These are phyloP conservation scores for Homarus americanus DNA, from an alignment of 1,140 invertebrate species.

Conservation along the genomic window DNA sequence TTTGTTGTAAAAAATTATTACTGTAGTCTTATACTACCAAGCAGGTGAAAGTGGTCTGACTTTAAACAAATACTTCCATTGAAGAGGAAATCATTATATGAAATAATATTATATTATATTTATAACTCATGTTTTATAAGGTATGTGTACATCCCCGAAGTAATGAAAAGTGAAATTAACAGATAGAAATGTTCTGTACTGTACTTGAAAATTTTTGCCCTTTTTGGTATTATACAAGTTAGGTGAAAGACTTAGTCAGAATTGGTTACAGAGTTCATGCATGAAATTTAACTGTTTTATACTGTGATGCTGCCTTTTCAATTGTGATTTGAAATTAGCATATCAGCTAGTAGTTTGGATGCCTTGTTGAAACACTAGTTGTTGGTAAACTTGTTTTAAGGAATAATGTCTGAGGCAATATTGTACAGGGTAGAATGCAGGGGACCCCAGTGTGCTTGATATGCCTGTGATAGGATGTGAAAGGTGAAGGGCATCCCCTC, in stretches of 20 bases:
- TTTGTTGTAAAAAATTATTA: slow-evolving; percentile 14
- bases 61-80: neutral
- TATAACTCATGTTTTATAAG: neutral
- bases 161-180: neutral
- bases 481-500: slow-evolving; percentile 69
- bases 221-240: neutral
- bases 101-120: neutral
- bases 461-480: slow-evolving; percentile 70
- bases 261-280: slow-evolving; percentile 5
- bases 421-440: slow-evolving; percentile 63
- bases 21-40: slow-evolving; percentile 19
- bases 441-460: slow-evolving; percentile 70
- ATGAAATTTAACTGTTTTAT: slow-evolving; percentile 22
- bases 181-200: neutral
- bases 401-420: slow-evolving; percentile 27
- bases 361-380: slow-evolving; percentile 49
- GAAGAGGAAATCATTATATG: slow-evolving; percentile 4
- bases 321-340: slow-evolving; percentile 29
- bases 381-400: slow-evolving; percentile 28
- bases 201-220: neutral
- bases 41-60: slow-evolving; percentile 24
- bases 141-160: no score
- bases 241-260: neutral
- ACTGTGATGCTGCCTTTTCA: slow-evolving; percentile 16
- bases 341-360: slow-evolving; percentile 43